Conservation (phyloP, 1,140 invertebrate genomes). For the Lycorma delicatula region DNA sequence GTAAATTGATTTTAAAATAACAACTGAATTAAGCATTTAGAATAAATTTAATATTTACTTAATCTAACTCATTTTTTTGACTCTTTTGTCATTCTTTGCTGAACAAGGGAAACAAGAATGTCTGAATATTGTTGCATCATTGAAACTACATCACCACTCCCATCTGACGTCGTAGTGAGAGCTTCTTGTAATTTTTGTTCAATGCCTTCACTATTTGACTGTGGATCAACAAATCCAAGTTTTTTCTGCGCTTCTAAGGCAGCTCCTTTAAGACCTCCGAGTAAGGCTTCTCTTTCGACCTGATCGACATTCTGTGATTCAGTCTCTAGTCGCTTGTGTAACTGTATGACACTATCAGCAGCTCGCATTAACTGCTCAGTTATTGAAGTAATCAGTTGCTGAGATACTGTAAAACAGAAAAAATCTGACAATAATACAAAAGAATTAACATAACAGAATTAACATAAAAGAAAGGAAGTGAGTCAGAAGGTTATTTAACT, state of each 20-base stretch:
- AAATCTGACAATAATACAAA: no score
- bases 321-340: constrained; percentile 49
- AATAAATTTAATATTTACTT: no score
- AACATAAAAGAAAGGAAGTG: no score
- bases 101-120: constrained; percentile 19
- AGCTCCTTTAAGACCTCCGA: constrained; percentile 16
- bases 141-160: constrained; percentile 12
- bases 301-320: constrained; percentile 25
- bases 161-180: not conserved
- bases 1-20: no score
- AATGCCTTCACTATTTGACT: not conserved
- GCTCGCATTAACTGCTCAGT: constrained; percentile 52
- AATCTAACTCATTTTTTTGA: not conserved
- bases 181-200: constrained; percentile 8
- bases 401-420: constrained; percentile 45
- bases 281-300: constrained; percentile 13
- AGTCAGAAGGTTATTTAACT: no score
- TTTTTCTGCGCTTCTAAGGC: constrained; percentile 22
- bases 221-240: constrained; percentile 5
- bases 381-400: constrained; percentile 51
- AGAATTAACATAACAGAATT: no score
- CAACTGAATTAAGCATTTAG: no score
- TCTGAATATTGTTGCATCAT: constrained; percentile 23
- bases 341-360: constrained; percentile 53
- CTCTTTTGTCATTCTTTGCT: constrained; percentile 16